Evolutionary conservation across 2,888 invertebrate genomes (phyloP).

Genomic region (Pandemis heparana): DNA sequence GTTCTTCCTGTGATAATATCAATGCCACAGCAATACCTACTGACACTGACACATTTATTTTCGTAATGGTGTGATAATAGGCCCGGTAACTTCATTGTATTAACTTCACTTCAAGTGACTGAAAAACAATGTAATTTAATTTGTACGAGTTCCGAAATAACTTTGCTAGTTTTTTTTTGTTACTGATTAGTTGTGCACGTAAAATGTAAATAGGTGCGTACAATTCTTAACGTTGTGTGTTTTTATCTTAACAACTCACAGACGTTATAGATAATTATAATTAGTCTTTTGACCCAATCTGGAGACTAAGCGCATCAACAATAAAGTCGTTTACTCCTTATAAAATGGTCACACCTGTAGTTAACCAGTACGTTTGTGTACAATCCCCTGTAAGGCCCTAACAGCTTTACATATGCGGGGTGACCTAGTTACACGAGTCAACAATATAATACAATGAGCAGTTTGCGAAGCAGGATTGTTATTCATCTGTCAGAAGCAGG

Average conservation of each 20-base stretch:
- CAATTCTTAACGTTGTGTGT: too few species aligned
- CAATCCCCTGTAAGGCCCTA: conserved; percentile 2
- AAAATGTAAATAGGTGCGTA: too few species aligned
- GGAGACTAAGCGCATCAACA: not conserved
- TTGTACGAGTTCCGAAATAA: not conserved
- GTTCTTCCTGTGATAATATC: conserved; percentile 49
- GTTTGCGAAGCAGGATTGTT: not conserved
- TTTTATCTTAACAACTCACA: too few species aligned
- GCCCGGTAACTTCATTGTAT: conserved; percentile 46
- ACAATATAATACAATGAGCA: not conserved
- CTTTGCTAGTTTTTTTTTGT: not conserved
- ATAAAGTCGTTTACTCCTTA: not conserved
- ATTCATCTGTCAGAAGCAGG: not conserved
- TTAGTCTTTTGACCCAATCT: not conserved
- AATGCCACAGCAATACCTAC: conserved; percentile 42
- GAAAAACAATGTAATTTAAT: not conserved
- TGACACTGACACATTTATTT: conserved; percentile 18
- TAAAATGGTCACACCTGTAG: conserved; percentile 1
- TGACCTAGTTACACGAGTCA: conserved; percentile 1
- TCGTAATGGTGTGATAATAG: conserved; percentile 21
- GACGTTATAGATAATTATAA: too few species aligned
- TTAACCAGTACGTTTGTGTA: not conserved
- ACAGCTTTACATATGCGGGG: not conserved
- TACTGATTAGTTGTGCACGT: too few species aligned
- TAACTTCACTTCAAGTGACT: not conserved